Conservation (phyloP, 2,113 vertebrate species). For the Elgaria multicarinata region DNA sequence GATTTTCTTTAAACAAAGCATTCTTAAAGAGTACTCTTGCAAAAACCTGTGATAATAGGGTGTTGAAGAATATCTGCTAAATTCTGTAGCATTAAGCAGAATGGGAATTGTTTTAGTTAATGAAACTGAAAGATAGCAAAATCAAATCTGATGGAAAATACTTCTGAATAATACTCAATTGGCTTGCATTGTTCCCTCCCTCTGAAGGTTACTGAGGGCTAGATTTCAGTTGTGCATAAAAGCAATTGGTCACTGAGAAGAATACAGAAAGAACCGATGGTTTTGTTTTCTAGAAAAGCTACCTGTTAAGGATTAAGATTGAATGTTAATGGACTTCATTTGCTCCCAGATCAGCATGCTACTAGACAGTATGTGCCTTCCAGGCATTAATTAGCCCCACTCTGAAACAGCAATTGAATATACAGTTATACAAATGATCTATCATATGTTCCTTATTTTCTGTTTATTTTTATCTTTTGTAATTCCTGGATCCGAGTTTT, state of each 20-base stretch:
- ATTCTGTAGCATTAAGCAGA: background rate
- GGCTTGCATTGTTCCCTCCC: background rate
- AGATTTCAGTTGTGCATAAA: background rate
- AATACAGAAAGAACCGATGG: background rate
- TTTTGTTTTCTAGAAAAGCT: background rate
- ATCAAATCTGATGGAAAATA: background rate
- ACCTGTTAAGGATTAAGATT: background rate
- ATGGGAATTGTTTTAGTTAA: background rate
- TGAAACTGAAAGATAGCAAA: background rate
- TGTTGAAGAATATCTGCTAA: background rate
- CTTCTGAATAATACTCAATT: background rate
- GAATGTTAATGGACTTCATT: background rate
- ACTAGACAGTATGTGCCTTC: background rate
- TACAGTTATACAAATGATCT: background rate
- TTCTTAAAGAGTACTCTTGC: background rate
- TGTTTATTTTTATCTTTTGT: background rate
- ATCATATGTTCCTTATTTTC: rapidly evolving
- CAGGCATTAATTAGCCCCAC: background rate
- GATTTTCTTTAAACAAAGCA: background rate
- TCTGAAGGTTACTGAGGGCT: background rate
- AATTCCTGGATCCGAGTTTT: background rate
- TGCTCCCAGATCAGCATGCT: background rate
- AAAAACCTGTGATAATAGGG: background rate
- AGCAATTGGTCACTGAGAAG: background rate
- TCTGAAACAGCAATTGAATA: background rate